These are phyloP conservation scores for Pomacea canaliculata DNA, from an alignment of 2,888 invertebrate species.

Conservation along the genomic window DNA sequence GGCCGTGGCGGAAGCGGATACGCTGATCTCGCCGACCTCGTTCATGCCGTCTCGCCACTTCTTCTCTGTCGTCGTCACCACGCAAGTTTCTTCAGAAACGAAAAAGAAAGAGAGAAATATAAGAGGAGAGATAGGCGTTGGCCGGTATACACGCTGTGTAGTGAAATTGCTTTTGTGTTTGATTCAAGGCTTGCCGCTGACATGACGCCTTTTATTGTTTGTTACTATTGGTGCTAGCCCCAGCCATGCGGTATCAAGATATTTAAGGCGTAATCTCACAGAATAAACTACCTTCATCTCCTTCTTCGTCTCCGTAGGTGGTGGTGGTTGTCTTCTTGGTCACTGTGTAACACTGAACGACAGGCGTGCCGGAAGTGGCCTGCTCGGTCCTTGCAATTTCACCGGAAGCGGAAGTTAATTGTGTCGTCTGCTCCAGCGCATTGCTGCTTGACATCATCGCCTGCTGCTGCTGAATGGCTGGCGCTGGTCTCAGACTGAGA, in stretches of 20 bases:
- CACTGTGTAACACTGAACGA: conserved; percentile 21
- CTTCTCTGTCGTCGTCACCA: conserved; percentile 23
- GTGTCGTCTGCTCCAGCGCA: neutral
- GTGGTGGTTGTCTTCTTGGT: conserved; percentile 23
- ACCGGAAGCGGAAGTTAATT: neutral
- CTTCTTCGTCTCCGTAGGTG: conserved; percentile 23
- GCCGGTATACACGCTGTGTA: too few relatives aligned
- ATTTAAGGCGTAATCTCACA: too few relatives aligned
- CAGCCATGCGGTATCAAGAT: too few relatives aligned
- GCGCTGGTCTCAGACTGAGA: neutral
- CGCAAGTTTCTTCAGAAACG: conserved; percentile 1
- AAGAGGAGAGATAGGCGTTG: too few relatives aligned
- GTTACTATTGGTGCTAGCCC: too few relatives aligned
- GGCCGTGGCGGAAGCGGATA: conserved; percentile 33
- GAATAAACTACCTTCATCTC: conserved; percentile 15
- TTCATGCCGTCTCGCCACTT: conserved; percentile 24
- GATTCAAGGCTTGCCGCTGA: too few relatives aligned
- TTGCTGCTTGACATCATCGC: neutral
- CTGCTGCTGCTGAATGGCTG: neutral
- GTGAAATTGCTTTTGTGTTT: too few relatives aligned
- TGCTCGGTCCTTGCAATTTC: neutral
- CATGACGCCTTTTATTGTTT: too few relatives aligned
- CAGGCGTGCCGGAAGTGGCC: neutral
- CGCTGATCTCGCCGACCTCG: conserved; percentile 26
- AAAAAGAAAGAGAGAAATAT: neutral